Base-by-base conservation (phyloP, 1,140 invertebrate species). In the Hylyphantes graminicola region DNA sequence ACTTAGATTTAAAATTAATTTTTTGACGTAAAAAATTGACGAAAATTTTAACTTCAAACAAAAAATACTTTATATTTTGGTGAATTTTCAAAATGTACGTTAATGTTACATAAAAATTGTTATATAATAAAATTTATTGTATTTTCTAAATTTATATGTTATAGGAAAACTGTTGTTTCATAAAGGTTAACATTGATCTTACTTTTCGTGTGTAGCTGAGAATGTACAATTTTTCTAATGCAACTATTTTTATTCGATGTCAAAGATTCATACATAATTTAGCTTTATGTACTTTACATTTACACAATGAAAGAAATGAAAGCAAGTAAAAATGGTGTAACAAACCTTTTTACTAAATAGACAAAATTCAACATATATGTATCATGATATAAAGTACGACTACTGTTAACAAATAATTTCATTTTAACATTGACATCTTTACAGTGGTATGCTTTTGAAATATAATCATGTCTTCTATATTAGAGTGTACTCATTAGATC, bases 301-400 rank as follows among this genome's bases (percentile, higher is more conserved):
- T 74, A 57, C 55, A 57, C 57, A 21, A 74, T 57, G 53, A 57
- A 74, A 74, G 55, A 74, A 78, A 67, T 65, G 76, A 65, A 75
- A 83, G 57, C 57, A 61, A 74, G 70, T 55, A 81, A 50, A 74
- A 83, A 65, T 82, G 80, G 70, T 75, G 80, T 83, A 83, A 83
- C 80, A 83, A 83, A 83, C 80, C 80, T 83, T 83, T 83, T 83
- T 83, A 83, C 80, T 83, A 83, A 83, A 54, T 83, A 83, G 80
- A 83, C 80, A 83, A 83, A 81, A 83, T 74, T 74, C 80, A 83
- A 83, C 80, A 83, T 83, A 83, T 72, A 70, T 61, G 12, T 35
- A 78, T 75, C 80, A 83, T 83, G 80, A 83, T 83, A 83, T 74
- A 83, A 83, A 74, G 80, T 83, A 83, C 55, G 79, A 81, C 80